Conservation (phyloP, 2,797 vertebrate species). For the Falco rusticolus region DNA sequence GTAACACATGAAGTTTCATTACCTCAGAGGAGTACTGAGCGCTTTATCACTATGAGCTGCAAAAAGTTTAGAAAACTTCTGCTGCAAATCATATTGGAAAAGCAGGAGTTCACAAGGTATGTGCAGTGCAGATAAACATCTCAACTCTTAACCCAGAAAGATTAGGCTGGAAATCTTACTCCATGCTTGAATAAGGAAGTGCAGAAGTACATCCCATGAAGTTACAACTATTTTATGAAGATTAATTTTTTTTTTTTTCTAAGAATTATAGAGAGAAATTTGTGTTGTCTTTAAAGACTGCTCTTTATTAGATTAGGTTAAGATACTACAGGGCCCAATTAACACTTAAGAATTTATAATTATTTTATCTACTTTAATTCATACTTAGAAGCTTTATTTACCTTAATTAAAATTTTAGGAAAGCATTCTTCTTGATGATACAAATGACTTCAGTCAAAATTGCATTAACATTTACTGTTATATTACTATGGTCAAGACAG, state of each 20-base stretch:
- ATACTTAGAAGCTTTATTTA: neutral
- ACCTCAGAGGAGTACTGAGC: neutral
- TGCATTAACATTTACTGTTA: neutral
- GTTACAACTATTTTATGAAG: neutral
- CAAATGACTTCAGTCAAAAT: conserved; percentile 4
- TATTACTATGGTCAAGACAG: neutral
- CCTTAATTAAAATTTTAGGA: neutral
- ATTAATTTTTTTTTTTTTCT: neutral
- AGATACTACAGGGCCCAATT: neutral
- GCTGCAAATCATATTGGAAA: neutral
- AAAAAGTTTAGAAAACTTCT: neutral
- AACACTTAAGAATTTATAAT: neutral
- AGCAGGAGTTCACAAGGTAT: neutral
- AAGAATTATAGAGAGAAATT: neutral
- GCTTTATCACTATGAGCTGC: neutral
- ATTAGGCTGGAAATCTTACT: neutral
- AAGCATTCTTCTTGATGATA: neutral
- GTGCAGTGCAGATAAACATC: neutral
- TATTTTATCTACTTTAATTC: neutral
- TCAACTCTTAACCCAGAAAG: neutral
- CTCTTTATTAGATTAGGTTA: neutral
- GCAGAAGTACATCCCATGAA: neutral
- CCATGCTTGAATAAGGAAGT: neutral
- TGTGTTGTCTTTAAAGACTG: neutral
- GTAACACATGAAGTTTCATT: neutral